These are phyloP conservation scores for Jordanella pulchra DNA, from an alignment of 2,797 vertebrate genomes.

Conservation along the genomic window DNA sequence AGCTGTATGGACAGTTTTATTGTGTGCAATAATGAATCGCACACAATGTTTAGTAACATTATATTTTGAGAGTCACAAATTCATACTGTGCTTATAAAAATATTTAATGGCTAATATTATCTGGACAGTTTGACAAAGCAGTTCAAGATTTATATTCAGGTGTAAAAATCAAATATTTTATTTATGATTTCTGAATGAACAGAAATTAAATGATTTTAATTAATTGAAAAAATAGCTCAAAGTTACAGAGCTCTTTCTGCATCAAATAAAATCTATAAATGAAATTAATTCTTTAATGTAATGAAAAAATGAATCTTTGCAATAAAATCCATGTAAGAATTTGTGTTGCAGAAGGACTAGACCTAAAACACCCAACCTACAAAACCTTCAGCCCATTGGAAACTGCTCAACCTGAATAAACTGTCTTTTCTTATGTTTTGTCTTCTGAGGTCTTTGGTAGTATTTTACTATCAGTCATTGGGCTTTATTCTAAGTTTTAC, in stretches of 20 bases:
- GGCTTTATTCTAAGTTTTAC: too few species aligned
- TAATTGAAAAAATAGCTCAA: neutral
- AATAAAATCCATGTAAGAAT: neutral
- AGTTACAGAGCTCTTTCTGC: neutral
- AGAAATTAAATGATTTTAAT: neutral
- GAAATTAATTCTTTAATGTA: neutral
- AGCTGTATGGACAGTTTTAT: neutral
- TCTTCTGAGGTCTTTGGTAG: too few species aligned
- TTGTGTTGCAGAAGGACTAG: too few species aligned
- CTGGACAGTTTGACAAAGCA: neutral
- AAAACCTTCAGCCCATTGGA: too few species aligned
- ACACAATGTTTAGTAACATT: neutral
- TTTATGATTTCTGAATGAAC: neutral
- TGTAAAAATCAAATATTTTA: too few species aligned
- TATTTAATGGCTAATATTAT: neutral
- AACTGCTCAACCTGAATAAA: too few species aligned
- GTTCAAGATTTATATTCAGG: neutral
- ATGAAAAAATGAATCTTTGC: neutral
- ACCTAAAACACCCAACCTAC: too few species aligned
- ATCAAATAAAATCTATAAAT: neutral
- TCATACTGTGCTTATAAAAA: too few species aligned
- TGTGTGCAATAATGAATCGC: neutral
- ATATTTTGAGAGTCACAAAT: too few species aligned
- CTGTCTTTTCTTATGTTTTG: too few species aligned
- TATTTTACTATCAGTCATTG: too few species aligned